A percentile compares a stretch with the other conserved stretches of the same genome.
phyloP scores from a whole-genome alignment of 2,797 vertebrate species.

The Taenioides sp. region DNA sequence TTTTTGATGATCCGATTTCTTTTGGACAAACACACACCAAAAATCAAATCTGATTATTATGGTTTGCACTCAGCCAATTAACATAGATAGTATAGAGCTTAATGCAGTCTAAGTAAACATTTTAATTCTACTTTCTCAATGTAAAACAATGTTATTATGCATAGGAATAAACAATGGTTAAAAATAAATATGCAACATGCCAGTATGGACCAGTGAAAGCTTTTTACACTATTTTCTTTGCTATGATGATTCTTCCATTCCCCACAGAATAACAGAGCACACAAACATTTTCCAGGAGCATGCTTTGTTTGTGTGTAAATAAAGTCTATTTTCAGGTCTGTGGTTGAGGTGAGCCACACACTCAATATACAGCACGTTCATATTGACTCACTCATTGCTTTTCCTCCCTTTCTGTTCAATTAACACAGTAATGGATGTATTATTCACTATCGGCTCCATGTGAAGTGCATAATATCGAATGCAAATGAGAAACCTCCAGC shows the following conservation, averaged over 20 bases:
- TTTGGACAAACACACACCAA: too few species aligned
- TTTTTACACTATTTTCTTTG: slow-evolving; percentile 8
- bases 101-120: too few species aligned
- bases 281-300: background rate
- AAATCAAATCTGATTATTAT: too few species aligned
- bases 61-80: too few species aligned
- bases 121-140: too few species aligned
- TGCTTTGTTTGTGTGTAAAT: slow-evolving; percentile 23
- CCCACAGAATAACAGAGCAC: background rate
- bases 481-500: slow-evolving; percentile 24
- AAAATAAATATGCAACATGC: background rate
- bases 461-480: slow-evolving; percentile 31
- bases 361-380: slow-evolving; percentile 14
- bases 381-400: slow-evolving; percentile 22
- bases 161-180: background rate
- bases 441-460: slow-evolving; percentile 21
- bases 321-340: slow-evolving; percentile 30
- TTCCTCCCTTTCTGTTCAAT: slow-evolving; percentile 51
- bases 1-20: too few species aligned
- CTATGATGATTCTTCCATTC: slow-evolving; percentile 10
- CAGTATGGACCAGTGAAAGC: background rate
- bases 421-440: slow-evolving; percentile 39
- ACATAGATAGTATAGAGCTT: too few species aligned
- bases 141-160: too few species aligned
- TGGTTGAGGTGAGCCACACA: slow-evolving; percentile 25